Evolutionary conservation across 2,797 vertebrate genomes (phyloP), one percentile per base, ranked within the genome.

Genomic region (Lagocephalus sceleratus): DNA sequence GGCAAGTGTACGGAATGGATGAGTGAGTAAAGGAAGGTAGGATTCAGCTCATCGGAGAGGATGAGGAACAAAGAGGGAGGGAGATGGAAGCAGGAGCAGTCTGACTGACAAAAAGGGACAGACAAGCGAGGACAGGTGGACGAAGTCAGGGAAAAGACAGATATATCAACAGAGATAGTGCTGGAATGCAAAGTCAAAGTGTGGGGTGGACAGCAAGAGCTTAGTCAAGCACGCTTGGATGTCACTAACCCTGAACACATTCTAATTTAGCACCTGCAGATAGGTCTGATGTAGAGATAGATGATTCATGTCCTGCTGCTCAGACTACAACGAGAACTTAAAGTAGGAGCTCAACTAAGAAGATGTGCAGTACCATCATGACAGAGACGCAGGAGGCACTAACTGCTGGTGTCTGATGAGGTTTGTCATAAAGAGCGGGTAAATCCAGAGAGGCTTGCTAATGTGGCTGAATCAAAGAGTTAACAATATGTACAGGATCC

Each of bases 1-100:
- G 90, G 91, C 91, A 91, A 91, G 90, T 89, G 80, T 88, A 84
- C 84, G 81, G 83, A 91, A 91, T 87, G 87, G 86, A 91, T 89
- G 90, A 90, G 89, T 73, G 75, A 87, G 76, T 75, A 47, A 47
- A 78, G 68, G 71, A 62, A 74, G 79, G 78, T 17, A 76, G 85
- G 74, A 76, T 60, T 78, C 46, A 23, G 66, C 82, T 81, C 25
- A 6, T 29, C 25, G 60, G 62, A 12, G 73, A 58, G 71, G 69
- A 64, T 53, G 72, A 61, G 47, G 73, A 42, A 20, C 75, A 78
- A 76, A 70, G 58, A 43, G 60, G 71, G 59, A 22, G 15, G 66
- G 79, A 79, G 76, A 12, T 23, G 23, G 46, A 8, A 9, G 23
- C 64, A 71, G 46, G 71, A 47, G 25, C 17, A 32, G n/a, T 65